Percentiles rank a stretch among this genome's conserved stretches.
These are phyloP conservation scores for Cryptosula pallasiana DNA, from an alignment of 2,888 invertebrate genomes.

Conservation along the genomic window DNA sequence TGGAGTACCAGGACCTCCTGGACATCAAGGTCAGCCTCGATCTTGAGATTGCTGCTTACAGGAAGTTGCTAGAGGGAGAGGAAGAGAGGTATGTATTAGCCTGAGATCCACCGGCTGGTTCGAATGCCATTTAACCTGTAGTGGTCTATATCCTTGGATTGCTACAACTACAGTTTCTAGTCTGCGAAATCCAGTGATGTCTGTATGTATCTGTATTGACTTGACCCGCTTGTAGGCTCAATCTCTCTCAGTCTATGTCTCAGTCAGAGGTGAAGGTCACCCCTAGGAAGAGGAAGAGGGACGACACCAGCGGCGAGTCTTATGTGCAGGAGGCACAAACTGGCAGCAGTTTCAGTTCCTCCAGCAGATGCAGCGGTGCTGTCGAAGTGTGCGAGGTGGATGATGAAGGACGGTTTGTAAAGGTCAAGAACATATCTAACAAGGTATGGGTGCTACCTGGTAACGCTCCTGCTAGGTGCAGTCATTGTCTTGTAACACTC, in stretches of 20 bases:
- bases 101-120: too few species aligned
- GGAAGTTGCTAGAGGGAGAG: constrained; percentile 78
- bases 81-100: constrained; percentile 64
- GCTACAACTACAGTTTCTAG: too few species aligned
- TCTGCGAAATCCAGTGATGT: too few species aligned
- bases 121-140: too few species aligned
- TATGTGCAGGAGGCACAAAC: constrained; percentile 7
- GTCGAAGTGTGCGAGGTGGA: constrained; percentile 80
- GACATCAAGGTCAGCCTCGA: constrained; percentile 91
- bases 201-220: too few species aligned
- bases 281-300: constrained; percentile 15
- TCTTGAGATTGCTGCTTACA: constrained; percentile 84
- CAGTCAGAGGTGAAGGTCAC: constrained; percentile 19
- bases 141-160: too few species aligned
- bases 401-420: constrained; percentile 80
- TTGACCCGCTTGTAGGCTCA: constrained; percentile 8
- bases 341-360: constrained; percentile 31
- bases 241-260: constrained; percentile 12
- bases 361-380: constrained; percentile 62
- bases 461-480: too few species aligned
- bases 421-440: constrained; percentile 77
- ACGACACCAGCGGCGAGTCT: not conserved
- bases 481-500: too few species aligned
- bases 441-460: too few species aligned
- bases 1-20: constrained; percentile 94